Conservation (phyloP, 2,888 invertebrate species). For the Cartodere bifasciata region DNA sequence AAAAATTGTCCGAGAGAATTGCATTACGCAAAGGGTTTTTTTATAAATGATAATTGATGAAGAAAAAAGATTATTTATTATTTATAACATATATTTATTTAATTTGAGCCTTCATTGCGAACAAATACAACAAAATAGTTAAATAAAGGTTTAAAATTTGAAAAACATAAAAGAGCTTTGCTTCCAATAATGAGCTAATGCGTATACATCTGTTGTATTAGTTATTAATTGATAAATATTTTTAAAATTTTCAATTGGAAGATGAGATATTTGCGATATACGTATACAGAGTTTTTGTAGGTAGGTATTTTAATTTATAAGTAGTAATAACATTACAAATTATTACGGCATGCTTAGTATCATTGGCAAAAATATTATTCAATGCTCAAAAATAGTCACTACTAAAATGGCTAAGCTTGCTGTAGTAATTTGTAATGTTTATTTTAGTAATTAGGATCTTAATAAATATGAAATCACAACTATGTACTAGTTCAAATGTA, state of each 20-base stretch:
- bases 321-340: too few species aligned
- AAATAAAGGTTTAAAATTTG: constrained; percentile 62
- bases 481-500: constrained; percentile 21
- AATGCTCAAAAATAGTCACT: too few species aligned
- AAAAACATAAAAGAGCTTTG: constrained; percentile 61
- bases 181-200: constrained; percentile 47
- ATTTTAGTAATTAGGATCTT: too few species aligned
- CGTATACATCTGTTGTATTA: constrained; percentile 64
- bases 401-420: too few species aligned
- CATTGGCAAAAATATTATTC: too few species aligned
- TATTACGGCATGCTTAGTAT: too few species aligned
- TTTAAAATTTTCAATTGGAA: constrained; percentile 41
- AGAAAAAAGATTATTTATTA: too few species aligned
- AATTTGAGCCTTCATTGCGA: constrained; percentile 79
- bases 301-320: too few species aligned
- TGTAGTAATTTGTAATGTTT: too few species aligned
- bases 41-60: too few species aligned
- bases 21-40: too few species aligned
- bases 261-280: constrained; percentile 52
- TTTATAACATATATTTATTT: constrained; percentile 79
- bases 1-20: too few species aligned
- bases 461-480: constrained; percentile 16
- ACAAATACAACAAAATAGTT: constrained; percentile 78
- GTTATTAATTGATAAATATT: constrained; percentile 43
- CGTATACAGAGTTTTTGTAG: constrained; percentile 66